Evolutionary conservation across 2,113 vertebrate species (phyloP), one percentile per base, ranked within the genome.

Genomic region (Onychostoma macrolepis): DNA sequence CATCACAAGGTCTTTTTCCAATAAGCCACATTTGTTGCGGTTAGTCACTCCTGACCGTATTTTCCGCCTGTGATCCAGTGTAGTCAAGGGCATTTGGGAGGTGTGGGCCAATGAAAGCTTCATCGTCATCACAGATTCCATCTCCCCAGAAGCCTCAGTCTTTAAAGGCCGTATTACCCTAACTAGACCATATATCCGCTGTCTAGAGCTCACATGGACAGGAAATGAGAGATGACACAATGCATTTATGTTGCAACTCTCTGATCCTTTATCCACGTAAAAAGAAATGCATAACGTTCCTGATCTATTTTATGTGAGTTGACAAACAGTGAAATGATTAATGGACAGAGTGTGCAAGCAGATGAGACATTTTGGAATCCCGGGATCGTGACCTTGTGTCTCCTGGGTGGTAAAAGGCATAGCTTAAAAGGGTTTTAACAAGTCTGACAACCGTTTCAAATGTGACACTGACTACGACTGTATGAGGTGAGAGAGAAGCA

Each of bases 101-200:
- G 48, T 75, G 83, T 38, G 4, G 24, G 67, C 30, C 83, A 58
- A 28, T n/a, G 19, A 83, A 53, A 83, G 63, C 81, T 83, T 30
- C 41, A 45, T 82, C 36, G n/a, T 67, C 10, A 17, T 82, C 65
- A 83, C 10, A 84, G 83, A 75, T 75, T 84, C 83, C 69, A 74
- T 84, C 21, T 41, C 48, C 30, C 4, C 3, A 26, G 30, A n/a
- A 72, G 11, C 33, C 45, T 74, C 82, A 11, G 13, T 58, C 13
- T 56, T 26, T 33, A 84, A 56, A 72, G 21, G 48, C 28, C 12
- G 4, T 38, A 26, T 33, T 45, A 8, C 8, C 17, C 10, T 72
- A 24, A 53, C 81, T 38, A n/a, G 21, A 41, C 45, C 4, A 2
- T 53, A 4, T 53, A 38, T 74, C 19, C 19, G 33, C 69, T 26